These are phyloP conservation scores for Drosophila aldrichi DNA, from an alignment of 2,888 invertebrate genomes.

Conservation along the genomic window DNA sequence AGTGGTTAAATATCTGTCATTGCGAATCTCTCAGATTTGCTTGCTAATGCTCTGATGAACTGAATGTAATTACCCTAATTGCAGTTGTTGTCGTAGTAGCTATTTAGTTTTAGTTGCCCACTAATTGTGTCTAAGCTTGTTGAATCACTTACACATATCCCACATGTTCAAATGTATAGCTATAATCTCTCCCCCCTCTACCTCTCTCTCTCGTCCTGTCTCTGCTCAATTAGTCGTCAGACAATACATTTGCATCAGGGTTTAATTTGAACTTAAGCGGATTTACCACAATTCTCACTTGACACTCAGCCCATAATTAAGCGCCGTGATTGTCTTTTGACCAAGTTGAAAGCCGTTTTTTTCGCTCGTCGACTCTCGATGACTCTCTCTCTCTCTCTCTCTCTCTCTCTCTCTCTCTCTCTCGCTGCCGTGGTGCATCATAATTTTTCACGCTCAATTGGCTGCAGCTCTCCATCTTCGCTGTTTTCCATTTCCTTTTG, in stretches of 20 bases:
- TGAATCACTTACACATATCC: constrained; percentile 21
- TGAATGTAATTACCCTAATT: constrained; percentile 46
- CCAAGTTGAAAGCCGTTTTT: constrained; percentile 36
- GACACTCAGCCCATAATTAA: constrained; percentile 63
- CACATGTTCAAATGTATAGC: background rate
- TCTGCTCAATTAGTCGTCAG: constrained; percentile 14
- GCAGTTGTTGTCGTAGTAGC: constrained; percentile 16
- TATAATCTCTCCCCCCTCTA: constrained; percentile 10
- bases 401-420: background rate
- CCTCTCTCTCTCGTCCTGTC: background rate
- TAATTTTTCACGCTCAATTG: constrained; percentile 80
- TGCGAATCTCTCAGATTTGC: constrained; percentile 1
- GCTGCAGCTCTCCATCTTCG: constrained; percentile 34
- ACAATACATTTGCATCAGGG: constrained; percentile 45
- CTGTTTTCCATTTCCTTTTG: constrained; percentile 26
- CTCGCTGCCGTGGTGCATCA: constrained; percentile 48
- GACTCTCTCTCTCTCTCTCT: no score
- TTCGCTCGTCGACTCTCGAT: background rate
- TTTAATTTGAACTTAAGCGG: constrained; percentile 65
- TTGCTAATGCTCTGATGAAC: constrained; percentile 23
- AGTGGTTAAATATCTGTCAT: constrained; percentile 5
- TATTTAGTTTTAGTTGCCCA: constrained; percentile 29
- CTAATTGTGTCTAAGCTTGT: constrained; percentile 58
- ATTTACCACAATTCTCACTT: constrained; percentile 36
- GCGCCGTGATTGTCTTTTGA: constrained; percentile 54